Evolutionary conservation across 1,140 invertebrate species (phyloP).

Genomic region (Mya arenaria): DNA sequence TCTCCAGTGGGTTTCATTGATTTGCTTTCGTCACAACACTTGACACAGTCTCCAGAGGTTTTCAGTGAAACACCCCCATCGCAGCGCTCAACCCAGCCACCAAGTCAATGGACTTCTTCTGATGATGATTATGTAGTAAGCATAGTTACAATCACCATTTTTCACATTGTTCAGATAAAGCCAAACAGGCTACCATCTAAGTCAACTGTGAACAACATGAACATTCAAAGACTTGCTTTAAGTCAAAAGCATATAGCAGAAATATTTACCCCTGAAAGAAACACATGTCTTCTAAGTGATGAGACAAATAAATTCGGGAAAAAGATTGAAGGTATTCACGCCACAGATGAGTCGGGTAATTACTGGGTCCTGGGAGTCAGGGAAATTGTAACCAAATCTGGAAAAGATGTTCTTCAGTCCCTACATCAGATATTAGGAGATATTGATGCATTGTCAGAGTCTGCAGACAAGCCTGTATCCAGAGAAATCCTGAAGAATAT

Average conservation of each 20-base stretch:
- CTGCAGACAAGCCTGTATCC: conserved; percentile 7
- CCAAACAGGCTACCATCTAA: no score
- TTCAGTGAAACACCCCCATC: no score
- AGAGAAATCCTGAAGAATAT: conserved; percentile 41
- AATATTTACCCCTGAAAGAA: conserved; percentile 21
- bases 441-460: conserved; percentile 10
- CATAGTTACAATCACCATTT: no score
- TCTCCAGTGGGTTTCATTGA: no score
- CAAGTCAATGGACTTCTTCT: no score
- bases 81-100: no score
- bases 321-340: conserved; percentile 48
- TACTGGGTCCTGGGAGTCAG: conserved; percentile 53
- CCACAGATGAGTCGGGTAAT: conserved; percentile 25
- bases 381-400: conserved; percentile 53
- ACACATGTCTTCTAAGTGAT: conserved; percentile 53
- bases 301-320: conserved; percentile 59
- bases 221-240: conserved; percentile 25
- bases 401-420: conserved; percentile 11
- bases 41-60: no score
- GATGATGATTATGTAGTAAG: no score
- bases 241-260: conserved; percentile 41
- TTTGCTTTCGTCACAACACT: no score
- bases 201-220: conserved; percentile 37
- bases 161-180: no score
- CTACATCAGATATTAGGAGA: conserved; percentile 46